Conservation (phyloP, 2,888 invertebrate species). For the Alviniconcha strummeri region DNA sequence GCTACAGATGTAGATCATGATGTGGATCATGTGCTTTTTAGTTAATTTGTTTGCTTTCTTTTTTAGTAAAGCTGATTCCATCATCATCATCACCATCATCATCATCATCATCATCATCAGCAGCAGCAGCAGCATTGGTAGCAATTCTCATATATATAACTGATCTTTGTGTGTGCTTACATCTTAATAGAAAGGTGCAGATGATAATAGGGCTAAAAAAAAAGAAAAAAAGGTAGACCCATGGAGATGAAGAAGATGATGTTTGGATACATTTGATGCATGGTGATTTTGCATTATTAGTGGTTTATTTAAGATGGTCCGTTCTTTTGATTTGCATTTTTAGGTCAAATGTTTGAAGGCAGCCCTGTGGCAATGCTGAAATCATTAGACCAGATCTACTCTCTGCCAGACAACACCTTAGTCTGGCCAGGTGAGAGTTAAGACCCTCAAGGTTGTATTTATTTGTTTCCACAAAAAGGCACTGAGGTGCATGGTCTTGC, state of each 20-base stretch:
- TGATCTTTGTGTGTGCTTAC: background rate
- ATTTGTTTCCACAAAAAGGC: no score
- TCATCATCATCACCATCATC: no score
- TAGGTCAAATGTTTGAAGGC: constrained; percentile 71
- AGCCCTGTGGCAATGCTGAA: constrained; percentile 61
- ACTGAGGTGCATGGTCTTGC: background rate
- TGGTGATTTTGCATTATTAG: background rate
- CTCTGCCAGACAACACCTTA: constrained; percentile 59
- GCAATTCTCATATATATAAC: no score
- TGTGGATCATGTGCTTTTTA: no score
- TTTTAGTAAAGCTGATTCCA: no score
- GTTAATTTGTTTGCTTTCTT: no score
- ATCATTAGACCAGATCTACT: constrained; percentile 65
- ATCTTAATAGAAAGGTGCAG: background rate
- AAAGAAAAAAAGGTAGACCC: no score
- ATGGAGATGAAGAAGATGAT: no score
- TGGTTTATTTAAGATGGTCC: no score
- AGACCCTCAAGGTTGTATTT: background rate
- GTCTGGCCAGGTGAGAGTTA: constrained; percentile 72
- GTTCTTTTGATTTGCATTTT: background rate
- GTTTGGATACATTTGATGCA: background rate
- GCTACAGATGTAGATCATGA: no score
- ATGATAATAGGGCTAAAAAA: background rate
- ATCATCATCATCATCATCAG: no score
- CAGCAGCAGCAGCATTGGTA: no score